Evolutionary conservation across 2,888 invertebrate genomes (phyloP), one percentile per base, ranked within the genome.

Genomic region (Desoria tigrina): DNA sequence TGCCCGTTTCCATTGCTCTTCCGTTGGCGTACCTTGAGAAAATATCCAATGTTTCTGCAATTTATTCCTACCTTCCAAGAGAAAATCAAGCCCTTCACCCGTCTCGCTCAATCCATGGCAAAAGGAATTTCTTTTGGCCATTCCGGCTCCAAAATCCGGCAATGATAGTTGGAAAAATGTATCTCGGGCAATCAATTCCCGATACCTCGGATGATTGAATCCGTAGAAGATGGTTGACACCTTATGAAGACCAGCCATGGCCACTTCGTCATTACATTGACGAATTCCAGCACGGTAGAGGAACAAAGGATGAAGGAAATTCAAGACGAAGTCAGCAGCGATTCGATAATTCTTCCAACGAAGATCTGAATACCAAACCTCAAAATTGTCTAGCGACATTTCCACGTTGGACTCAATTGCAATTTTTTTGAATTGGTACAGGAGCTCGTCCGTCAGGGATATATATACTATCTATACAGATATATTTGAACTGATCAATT

Each of bases 241-340:
- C 21, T n/a, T 6, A n/a, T 18, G 21, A n/a, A 49, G 21, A 39
- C 9, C 49, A 6, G 49, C 49, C 9, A 18, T 49, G 49, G 49
- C 49, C 7, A 49, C 21, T 49, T 49, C 49, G 49, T 49, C 49
- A n/a, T 49, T 49, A n/a, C 49, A 49, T n/a, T 49, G 49, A n/a
- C 49, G 7, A 7, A 49, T n/a, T 7, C 9, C 49, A 49, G 49
- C 49, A 9, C 49, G 49, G 49, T 9, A 49, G 18, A 49, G 49
- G 49, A 49, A 49, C 7, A 49, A 6, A 49, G 49, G 49, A 23
- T 49, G 49, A 9, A n/a, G n/a, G n/a, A n/a, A n/a, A n/a, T n/a
- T n/a, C n/a, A 49, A n/a, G 21, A n/a, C 49, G 21, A 49, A 9
- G 21, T 49, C 49, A 49, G n/a, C 7, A 9, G 49, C 7, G 18